Evolutionary conservation across 2,888 invertebrate genomes (phyloP), one percentile per base, ranked within the genome.

Genomic region (Drosophila phalerata): DNA sequence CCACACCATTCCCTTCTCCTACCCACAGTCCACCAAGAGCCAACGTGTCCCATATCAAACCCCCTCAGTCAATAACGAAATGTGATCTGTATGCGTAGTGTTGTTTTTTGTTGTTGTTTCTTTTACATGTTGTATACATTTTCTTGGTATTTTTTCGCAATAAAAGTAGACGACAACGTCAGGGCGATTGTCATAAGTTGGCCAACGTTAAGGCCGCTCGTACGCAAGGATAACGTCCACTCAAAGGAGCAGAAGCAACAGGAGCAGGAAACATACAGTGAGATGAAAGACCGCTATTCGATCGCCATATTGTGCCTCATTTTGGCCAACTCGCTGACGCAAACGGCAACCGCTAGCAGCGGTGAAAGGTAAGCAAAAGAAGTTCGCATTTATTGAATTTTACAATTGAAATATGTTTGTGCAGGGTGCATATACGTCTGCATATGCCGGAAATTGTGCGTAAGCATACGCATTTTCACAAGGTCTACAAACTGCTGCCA

Each of bases 371-470:
- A 72, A 81, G 85, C 9, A 13, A 38, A 15, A 15, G n/a, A 8
- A 49, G 32, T 30, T 28, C 0, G 22, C 25, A 3, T 22, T 38
- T 10, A 9, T 1, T 40, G 5, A 34, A 25, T 1, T 53, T 67
- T 13, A 8, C 25, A 40, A 38, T 25, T 48, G 17, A 0, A 42
- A 47, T 37, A 34, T 11, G 10, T n/a, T 43, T 19, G 28, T 43
- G 40, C 63, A 91, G 91, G 60, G 90, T 91, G 3, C 91, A 91
- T 70, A 91, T 91, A 43, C 90, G 91, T 37, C 77, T 91, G 19
- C 91, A 90, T 56, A 90, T 91, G 90, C 89, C 90, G 58, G 88
- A 90, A 43, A 63, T 85, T 51, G 80, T 83, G 67, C 81, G 89
- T 30, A 69, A 90, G 69, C 81, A 86, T n/a, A 83, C 88, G 52